These are phyloP conservation scores for Tubulanus polymorphus DNA, from an alignment of 2,888 invertebrate species.

Conservation along the genomic window DNA sequence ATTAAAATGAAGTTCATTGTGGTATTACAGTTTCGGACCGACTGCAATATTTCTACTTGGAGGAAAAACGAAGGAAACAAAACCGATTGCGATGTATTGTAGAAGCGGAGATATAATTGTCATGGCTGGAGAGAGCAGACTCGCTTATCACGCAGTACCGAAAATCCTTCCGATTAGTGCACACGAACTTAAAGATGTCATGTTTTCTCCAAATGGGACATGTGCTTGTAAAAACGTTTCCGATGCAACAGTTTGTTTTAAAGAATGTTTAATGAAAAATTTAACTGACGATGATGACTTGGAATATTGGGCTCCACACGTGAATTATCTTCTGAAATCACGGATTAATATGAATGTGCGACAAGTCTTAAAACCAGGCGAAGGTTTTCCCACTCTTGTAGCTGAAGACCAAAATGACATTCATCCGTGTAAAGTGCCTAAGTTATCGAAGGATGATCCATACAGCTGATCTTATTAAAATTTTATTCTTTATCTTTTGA, in stretches of 20 bases:
- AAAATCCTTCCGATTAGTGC: slow-evolving; percentile 63
- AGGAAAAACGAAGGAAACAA: slow-evolving; percentile 62
- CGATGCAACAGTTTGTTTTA: not conserved
- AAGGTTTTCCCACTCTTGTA: slow-evolving; percentile 9
- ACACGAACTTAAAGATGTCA: too few species aligned
- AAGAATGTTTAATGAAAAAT: not conserved
- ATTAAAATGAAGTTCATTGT: too few species aligned
- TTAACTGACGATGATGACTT: too few species aligned
- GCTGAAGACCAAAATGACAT: too few species aligned
- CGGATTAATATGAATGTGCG: slow-evolving; percentile 92
- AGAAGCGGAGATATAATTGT: slow-evolving; percentile 86
- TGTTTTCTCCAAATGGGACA: not conserved
- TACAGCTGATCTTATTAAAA: too few species aligned
- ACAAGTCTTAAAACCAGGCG: slow-evolving; percentile 68
- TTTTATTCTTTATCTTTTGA: too few species aligned
- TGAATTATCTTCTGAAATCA: slow-evolving; percentile 64
- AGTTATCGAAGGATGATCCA: too few species aligned
- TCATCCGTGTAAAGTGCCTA: too few species aligned
- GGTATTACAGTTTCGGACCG: slow-evolving; percentile 80
- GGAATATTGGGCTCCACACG: slow-evolving; percentile 35
- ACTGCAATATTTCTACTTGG: slow-evolving; percentile 91
- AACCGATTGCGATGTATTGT: slow-evolving; percentile 62
- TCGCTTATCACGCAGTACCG: slow-evolving; percentile 92
- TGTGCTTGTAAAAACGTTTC: not conserved
- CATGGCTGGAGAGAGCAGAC: slow-evolving; percentile 80